Evolutionary conservation across 2,113 vertebrate species (phyloP).

Genomic region (Anhinga anhinga): DNA sequence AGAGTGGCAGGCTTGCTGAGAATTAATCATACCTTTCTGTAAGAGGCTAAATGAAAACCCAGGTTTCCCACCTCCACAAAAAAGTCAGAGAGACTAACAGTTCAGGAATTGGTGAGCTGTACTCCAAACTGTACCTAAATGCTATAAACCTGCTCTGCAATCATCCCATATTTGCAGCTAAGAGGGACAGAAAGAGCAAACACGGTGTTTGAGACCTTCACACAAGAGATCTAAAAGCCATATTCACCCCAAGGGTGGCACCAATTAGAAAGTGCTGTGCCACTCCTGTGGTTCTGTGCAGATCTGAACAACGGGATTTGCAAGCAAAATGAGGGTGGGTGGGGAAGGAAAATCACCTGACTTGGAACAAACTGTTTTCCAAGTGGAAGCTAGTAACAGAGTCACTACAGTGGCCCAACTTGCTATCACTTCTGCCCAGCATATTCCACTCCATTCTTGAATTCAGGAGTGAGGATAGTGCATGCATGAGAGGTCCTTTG

Average conservation of each 20-base stretch:
- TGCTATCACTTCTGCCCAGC: neutral
- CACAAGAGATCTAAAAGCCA: neutral
- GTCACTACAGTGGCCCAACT: neutral
- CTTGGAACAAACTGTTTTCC: neutral
- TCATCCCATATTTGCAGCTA: neutral
- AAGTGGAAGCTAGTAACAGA: neutral
- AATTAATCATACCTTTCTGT: neutral
- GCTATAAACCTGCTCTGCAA: neutral
- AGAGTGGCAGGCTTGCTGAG: neutral
- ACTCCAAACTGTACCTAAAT: neutral
- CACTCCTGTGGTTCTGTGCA: neutral
- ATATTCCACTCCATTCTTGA: neutral
- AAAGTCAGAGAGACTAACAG: neutral
- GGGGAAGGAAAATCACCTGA: neutral
- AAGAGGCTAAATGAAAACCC: neutral
- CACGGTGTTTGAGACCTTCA: fast-evolving
- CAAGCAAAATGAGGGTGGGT: neutral
- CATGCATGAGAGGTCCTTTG: neutral
- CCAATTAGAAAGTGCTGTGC: neutral
- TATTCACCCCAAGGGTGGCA: neutral
- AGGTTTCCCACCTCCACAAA: neutral
- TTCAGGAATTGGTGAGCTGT: neutral
- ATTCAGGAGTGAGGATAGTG: neutral
- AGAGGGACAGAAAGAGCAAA: neutral
- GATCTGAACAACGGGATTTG: neutral